Evolutionary conservation across 2,113 vertebrate genomes (phyloP).

Genomic region (Glaucidium brasilianum): DNA sequence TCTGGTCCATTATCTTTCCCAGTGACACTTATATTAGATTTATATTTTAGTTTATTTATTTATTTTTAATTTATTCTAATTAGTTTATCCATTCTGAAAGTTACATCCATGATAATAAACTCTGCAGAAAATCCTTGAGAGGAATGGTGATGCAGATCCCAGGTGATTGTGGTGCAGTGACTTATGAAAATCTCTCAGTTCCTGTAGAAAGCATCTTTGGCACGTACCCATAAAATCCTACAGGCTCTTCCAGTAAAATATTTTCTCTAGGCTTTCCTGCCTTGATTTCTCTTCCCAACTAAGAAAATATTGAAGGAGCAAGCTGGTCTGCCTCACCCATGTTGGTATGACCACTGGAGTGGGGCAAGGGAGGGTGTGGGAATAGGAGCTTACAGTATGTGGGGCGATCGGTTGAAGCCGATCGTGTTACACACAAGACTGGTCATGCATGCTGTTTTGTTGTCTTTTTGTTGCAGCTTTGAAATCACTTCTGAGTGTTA

Average conservation of each 20-base stretch:
- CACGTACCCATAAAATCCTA: not conserved
- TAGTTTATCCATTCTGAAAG: not conserved
- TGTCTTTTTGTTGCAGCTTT: not conserved
- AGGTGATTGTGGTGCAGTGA: not conserved
- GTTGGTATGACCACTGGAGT: not conserved
- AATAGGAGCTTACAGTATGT: rapidly evolving
- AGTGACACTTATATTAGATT: too few relatives aligned
- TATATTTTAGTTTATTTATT: not conserved
- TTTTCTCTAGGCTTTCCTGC: not conserved
- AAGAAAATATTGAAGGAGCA: not conserved
- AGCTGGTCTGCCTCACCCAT: not conserved
- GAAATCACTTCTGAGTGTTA: not conserved
- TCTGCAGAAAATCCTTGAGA: not conserved
- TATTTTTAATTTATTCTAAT: not conserved
- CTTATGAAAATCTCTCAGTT: not conserved
- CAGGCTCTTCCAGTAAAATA: rapidly evolving
- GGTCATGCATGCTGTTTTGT: not conserved
- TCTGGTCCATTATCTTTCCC: not conserved
- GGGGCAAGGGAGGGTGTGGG: not conserved
- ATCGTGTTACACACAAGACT: not conserved
- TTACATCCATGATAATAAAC: rapidly evolving
- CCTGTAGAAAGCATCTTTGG: not conserved
- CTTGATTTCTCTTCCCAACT: not conserved
- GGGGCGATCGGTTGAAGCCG: not conserved
- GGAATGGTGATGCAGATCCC: not conserved